phyloP scores from a whole-genome alignment of 2,797 vertebrate genomes.

The Betta splendens region DNA sequence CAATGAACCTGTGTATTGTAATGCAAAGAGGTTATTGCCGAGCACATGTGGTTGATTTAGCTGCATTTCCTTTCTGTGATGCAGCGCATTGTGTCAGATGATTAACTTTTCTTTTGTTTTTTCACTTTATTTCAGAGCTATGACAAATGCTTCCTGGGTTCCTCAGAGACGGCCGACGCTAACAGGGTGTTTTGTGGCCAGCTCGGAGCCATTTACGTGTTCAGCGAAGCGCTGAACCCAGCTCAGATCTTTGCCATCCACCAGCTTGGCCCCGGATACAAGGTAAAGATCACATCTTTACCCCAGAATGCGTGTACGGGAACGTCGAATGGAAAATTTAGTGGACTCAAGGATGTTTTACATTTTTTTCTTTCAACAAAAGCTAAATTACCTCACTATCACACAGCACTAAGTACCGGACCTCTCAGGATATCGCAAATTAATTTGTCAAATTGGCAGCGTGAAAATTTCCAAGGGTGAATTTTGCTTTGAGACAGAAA shows the following conservation, averaged over 20 bases:
- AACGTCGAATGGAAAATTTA: too few species aligned
- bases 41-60: neutral
- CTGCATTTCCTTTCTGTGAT: neutral
- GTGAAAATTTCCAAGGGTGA: neutral
- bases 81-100: neutral
- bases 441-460: slow-evolving; percentile 1
- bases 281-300: too few species aligned
- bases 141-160: slow-evolving; percentile 99
- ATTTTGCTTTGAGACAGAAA: slow-evolving; percentile 11
- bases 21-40: neutral
- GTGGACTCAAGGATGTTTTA: slow-evolving; percentile 12
- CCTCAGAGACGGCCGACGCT: slow-evolving; percentile 97
- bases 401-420: neutral
- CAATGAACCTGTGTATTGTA: neutral
- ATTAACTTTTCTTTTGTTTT: slow-evolving; percentile 7
- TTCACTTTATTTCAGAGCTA: slow-evolving; percentile 86
- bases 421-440: slow-evolving; percentile 6
- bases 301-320: too few species aligned
- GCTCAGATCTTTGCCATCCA: slow-evolving; percentile 99
- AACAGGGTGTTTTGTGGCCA: slow-evolving; percentile 98
- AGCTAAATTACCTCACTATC: slow-evolving; percentile 2
- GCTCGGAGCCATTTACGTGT: slow-evolving; percentile 96
- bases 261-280: slow-evolving; percentile 97
- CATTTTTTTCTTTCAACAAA: slow-evolving; percentile 4
- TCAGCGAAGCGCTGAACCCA: slow-evolving; percentile 97